A percentile compares a stretch with the other conserved stretches of the same genome.
These are phyloP conservation scores for Drosophila baimaii DNA, from an alignment of 1,140 invertebrate genomes.

Conservation along the genomic window DNA sequence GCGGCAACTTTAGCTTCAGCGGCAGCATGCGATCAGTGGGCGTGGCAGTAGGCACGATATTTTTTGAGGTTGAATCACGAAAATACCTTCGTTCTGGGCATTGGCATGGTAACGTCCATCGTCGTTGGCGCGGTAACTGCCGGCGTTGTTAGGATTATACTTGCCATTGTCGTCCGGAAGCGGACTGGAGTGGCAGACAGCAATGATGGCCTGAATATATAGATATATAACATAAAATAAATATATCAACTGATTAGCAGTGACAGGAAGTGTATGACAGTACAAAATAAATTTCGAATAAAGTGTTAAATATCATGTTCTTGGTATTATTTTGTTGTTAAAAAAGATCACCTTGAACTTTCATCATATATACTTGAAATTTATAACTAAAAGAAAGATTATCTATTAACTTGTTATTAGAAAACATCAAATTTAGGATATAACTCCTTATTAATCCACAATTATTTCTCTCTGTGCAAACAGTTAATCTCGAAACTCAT, in stretches of 20 bases:
- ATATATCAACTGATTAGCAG: not conserved
- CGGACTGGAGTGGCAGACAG: slow-evolving; percentile 70
- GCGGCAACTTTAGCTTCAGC: slow-evolving; percentile 34
- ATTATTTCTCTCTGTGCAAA: not conserved
- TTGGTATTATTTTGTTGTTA: not conserved
- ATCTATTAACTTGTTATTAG: no score
- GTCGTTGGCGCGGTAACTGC: slow-evolving; percentile 67
- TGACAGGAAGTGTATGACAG: slow-evolving; percentile 5
- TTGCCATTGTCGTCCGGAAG: slow-evolving; percentile 73
- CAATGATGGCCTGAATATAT: slow-evolving; percentile 65
- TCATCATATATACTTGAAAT: not conserved
- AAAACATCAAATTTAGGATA: not conserved
- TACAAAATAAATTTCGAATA: not conserved
- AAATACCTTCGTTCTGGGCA: slow-evolving; percentile 78
- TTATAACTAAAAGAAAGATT: not conserved
- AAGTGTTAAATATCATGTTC: not conserved
- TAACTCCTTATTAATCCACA: not conserved
- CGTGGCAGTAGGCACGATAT: slow-evolving; percentile 46
- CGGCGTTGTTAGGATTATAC: slow-evolving; percentile 73
- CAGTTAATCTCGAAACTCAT: slow-evolving; percentile 18
- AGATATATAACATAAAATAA: not conserved
- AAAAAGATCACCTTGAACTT: not conserved
- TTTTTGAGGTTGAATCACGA: slow-evolving; percentile 51
- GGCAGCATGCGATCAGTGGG: slow-evolving; percentile 61
- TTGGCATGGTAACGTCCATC: slow-evolving; percentile 78